phyloP scores from a whole-genome alignment of 2,797 vertebrate genomes.

The Scolopax rusticola region DNA sequence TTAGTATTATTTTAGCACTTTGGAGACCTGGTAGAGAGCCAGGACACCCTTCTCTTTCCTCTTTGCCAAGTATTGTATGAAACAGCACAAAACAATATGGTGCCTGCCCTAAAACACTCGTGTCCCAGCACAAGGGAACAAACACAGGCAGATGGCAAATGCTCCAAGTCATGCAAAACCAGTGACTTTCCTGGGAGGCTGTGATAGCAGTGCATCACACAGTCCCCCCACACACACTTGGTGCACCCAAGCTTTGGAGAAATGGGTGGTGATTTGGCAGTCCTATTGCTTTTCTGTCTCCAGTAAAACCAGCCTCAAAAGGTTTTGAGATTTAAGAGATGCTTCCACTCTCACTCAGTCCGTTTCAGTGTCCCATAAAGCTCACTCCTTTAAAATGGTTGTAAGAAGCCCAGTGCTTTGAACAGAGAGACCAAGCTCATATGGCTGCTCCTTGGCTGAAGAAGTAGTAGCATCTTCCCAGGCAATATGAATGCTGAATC shows the following conservation, averaged over 20 bases:
- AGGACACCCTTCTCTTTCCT: background rate
- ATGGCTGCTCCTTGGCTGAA: background rate
- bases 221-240: fast-evolving
- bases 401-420: background rate
- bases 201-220: fast-evolving
- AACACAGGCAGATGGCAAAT: background rate
- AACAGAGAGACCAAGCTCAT: background rate
- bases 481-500: background rate
- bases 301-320: background rate
- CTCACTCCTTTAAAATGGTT: background rate
- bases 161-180: background rate
- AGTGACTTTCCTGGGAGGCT: background rate
- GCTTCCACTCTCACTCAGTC: background rate
- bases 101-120: background rate
- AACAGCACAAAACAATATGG: slow-evolving; percentile 17
- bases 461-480: background rate
- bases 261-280: background rate
- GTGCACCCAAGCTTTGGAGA: background rate
- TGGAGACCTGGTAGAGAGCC: slow-evolving; percentile 6
- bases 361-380: background rate
- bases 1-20: slow-evolving; percentile 49
- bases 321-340: background rate
- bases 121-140: background rate
- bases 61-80: slow-evolving; percentile 41
- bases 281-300: background rate